These are phyloP conservation scores for Pantherophis vulpinus DNA, from an alignment of 2,797 vertebrate genomes.

Conservation along the genomic window DNA sequence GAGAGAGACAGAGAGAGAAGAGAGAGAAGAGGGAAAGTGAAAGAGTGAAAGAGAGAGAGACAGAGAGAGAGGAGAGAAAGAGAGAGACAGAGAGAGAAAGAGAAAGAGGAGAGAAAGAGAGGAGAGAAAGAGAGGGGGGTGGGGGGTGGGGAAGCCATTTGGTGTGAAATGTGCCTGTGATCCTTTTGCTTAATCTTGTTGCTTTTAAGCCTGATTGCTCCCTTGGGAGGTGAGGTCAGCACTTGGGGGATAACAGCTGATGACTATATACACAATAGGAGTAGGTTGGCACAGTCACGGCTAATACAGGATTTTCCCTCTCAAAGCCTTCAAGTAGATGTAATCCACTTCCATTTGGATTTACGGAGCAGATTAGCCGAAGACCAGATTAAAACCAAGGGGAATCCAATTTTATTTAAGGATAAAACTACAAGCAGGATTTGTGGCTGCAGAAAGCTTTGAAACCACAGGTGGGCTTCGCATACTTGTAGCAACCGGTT, in stretches of 20 bases:
- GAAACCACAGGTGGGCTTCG: not conserved
- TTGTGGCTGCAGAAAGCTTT: slow-evolving; percentile 23
- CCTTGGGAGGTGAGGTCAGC: not conserved
- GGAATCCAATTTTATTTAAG: slow-evolving; percentile 56
- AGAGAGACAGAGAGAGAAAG: no score
- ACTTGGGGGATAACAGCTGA: not conserved
- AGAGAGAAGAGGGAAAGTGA: no score
- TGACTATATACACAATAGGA: not conserved
- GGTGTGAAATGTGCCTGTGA: not conserved
- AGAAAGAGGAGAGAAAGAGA: no score
- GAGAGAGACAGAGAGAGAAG: no score
- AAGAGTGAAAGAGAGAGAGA: no score
- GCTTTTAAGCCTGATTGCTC: not conserved
- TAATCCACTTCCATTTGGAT: slow-evolving; percentile 62
- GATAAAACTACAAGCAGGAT: slow-evolving; percentile 57
- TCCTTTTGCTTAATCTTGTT: not conserved
- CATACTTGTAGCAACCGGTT: no score
- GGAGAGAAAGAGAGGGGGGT: rapidly evolving
- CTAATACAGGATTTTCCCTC: slow-evolving; percentile 61
- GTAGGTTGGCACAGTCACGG: slow-evolving; percentile 57
- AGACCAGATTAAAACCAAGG: slow-evolving; percentile 63
- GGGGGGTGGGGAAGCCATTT: not conserved
- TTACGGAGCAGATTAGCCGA: slow-evolving; percentile 69
- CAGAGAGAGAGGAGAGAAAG: rapidly evolving
- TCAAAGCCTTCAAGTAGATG: slow-evolving; percentile 68